phyloP scores from a whole-genome alignment of 2,113 vertebrate genomes.

The Elgaria multicarinata region DNA sequence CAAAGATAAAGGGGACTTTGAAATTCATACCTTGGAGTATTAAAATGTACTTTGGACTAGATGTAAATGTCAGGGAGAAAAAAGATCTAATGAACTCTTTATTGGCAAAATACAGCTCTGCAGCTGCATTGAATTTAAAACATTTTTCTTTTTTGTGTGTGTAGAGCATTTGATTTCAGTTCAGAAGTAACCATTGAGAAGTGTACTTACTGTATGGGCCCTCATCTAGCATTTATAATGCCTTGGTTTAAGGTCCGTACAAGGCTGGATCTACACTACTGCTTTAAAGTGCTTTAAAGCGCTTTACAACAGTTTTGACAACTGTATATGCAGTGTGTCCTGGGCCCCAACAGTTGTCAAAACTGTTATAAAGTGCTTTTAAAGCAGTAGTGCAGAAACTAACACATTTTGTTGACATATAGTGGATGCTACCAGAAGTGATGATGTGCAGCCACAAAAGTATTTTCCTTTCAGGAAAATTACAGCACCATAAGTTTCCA shows the following conservation, averaged over 20 bases:
- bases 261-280: too few relatives aligned
- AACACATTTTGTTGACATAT: slow-evolving; percentile 37
- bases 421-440: slow-evolving; percentile 36
- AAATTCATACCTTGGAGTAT: slow-evolving; percentile 75
- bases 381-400: slow-evolving; percentile 29
- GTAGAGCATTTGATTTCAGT: slow-evolving; percentile 49
- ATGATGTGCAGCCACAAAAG: slow-evolving; percentile 38
- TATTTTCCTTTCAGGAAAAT: slow-evolving; percentile 68
- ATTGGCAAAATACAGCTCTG: slow-evolving; percentile 69
- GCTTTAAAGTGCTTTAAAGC: too few relatives aligned
- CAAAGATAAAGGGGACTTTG: slow-evolving; percentile 76
- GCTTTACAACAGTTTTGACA: too few relatives aligned
- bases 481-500: slow-evolving; percentile 73
- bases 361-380: too few relatives aligned
- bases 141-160: not conserved
- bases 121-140: slow-evolving; percentile 71
- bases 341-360: too few relatives aligned
- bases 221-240: slow-evolving; percentile 47
- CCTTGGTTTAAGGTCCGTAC: slow-evolving; percentile 21
- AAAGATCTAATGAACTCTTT: slow-evolving; percentile 73
- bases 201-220: slow-evolving; percentile 54
- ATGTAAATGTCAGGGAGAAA: slow-evolving; percentile 72
- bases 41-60: slow-evolving; percentile 68
- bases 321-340: too few relatives aligned
- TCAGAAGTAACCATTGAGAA: slow-evolving; percentile 55